phyloP scores from a whole-genome alignment of 2,888 invertebrate genomes.

The Myopa testacea region DNA sequence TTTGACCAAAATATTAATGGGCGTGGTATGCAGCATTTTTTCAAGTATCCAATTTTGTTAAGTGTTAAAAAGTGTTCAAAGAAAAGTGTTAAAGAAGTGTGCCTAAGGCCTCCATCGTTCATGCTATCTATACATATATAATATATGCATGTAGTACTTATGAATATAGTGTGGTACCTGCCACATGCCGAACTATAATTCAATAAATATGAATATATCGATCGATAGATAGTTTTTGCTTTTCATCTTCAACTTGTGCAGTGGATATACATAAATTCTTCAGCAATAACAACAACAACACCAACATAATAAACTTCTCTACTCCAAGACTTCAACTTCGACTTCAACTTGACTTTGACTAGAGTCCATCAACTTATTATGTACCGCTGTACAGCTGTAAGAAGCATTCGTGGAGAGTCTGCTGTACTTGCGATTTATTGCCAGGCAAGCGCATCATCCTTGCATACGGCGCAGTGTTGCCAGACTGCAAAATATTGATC shows the following conservation, averaged over 20 bases:
- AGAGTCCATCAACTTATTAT: constrained; percentile 26
- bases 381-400: constrained; percentile 41
- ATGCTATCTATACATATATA: too few relatives aligned
- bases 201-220: constrained; percentile 58
- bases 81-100: too few relatives aligned
- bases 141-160: too few relatives aligned
- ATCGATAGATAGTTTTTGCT: neutral
- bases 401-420: constrained; percentile 60
- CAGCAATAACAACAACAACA: constrained; percentile 5
- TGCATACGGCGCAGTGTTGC: constrained; percentile 14
- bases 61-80: too few relatives aligned
- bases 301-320: neutral
- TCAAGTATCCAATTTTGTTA: too few relatives aligned
- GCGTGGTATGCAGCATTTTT: too few relatives aligned
- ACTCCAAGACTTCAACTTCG: neutral
- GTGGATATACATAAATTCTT: constrained; percentile 17
- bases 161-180: constrained; percentile 53
- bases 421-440: constrained; percentile 24
- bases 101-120: too few relatives aligned
- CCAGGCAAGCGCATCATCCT: constrained; percentile 10
- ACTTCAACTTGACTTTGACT: constrained; percentile 55
- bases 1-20: too few relatives aligned
- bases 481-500: neutral
- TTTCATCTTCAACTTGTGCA: neutral
- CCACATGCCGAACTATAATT: constrained; percentile 64